Conservation (phyloP, 23 tunicate genomes). For the Diplosoma virens region DNA sequence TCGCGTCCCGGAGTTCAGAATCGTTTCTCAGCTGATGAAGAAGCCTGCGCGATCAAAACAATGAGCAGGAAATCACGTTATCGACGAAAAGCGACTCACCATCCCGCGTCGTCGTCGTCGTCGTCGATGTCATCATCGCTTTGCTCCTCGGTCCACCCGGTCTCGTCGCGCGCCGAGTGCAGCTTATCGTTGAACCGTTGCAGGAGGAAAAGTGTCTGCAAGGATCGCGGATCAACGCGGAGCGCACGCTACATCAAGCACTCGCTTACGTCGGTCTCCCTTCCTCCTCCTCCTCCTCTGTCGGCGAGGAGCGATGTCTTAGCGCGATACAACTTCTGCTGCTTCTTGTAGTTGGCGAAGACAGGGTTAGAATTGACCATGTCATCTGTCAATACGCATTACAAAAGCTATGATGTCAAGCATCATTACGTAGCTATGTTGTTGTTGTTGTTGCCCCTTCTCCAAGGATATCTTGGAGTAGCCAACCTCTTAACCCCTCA, state of each 20-base stretch:
- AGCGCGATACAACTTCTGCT: conserved; percentile 56
- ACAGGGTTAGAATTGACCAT: conserved; percentile 36
- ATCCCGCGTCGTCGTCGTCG: conserved; percentile 61
- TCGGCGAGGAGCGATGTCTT: conserved; percentile 38
- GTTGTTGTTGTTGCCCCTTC: background rate
- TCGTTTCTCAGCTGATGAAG: conserved; percentile 43
- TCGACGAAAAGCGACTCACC: too few species aligned
- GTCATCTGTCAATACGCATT: conserved; percentile 15
- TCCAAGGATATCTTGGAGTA: too few species aligned
- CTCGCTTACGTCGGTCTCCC: conserved; percentile 49
- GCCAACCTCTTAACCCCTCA: too few species aligned
- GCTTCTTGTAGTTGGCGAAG: conserved; percentile 74
- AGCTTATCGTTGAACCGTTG: conserved; percentile 55
- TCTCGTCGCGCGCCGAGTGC: conserved; percentile 46
- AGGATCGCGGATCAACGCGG: background rate
- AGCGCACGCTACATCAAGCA: background rate
- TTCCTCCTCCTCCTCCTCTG: conserved; percentile 42
- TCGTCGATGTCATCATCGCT: conserved; percentile 59
- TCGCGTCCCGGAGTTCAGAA: conserved; percentile 67
- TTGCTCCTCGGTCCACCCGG: conserved; percentile 15
- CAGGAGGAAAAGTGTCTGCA: conserved; percentile 56
- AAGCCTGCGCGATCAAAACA: conserved; percentile 43
- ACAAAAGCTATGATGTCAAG: background rate
- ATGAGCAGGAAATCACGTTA: too few species aligned
- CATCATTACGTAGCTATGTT: too few species aligned